phyloP scores from a whole-genome alignment of 2,113 vertebrate genomes.

The Eidolon helvum region DNA sequence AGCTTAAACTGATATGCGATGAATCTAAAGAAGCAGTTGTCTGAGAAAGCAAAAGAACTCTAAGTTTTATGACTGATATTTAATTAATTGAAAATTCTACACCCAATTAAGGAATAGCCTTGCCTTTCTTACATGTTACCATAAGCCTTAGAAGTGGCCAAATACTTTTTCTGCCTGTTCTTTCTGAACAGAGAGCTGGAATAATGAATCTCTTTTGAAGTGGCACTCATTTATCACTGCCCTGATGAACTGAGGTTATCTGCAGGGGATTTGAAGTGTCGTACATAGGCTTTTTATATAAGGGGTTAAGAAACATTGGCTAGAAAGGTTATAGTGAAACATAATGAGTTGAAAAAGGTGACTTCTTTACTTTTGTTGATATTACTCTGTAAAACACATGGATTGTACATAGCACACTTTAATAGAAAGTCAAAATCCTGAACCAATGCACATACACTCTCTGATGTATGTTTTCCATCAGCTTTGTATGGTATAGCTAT shows the following conservation, averaged over 20 bases:
- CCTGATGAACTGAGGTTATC: background rate
- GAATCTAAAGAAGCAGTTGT: background rate
- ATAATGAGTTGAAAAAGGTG: background rate
- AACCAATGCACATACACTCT: background rate
- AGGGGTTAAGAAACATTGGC: background rate
- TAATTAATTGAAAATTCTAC: slow-evolving; percentile 52
- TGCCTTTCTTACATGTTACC: background rate
- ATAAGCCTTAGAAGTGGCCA: background rate
- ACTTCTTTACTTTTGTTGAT: background rate
- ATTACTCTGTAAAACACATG: background rate
- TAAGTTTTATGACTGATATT: background rate
- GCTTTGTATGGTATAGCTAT: background rate
- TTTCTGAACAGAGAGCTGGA: slow-evolving; percentile 31
- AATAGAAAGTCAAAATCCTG: background rate
- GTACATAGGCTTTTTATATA: background rate
- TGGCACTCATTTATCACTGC: background rate
- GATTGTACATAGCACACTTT: background rate
- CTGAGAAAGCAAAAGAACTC: background rate
- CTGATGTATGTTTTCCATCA: background rate
- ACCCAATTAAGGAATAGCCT: background rate
- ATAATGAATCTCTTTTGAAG: slow-evolving; percentile 34
- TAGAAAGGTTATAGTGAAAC: background rate
- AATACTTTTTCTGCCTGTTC: background rate
- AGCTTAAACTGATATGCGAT: background rate
- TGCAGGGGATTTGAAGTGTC: background rate